Base-by-base conservation (phyloP, 2,888 invertebrate genomes). In the Agrypnus murinus region DNA sequence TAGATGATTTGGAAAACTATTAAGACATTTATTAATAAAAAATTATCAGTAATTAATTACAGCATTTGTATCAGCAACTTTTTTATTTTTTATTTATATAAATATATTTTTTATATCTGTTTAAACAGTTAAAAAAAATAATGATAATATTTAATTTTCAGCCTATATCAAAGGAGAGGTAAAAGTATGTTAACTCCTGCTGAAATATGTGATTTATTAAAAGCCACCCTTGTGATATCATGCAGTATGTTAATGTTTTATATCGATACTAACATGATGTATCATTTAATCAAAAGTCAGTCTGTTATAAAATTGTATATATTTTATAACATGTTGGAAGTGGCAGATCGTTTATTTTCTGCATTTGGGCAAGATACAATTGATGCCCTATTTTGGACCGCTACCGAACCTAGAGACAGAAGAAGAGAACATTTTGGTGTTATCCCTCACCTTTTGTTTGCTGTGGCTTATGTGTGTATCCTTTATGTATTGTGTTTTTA, bases 301-400 rank as follows among this genome's bases (percentile, higher is more conserved):
- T 98, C 98, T 76, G 97, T 99, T 73, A 99, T 99, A 86, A 99
- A 99, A 83, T 87, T 99, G 76, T 99, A 99, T 84, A 98, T 99
- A 83, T 98, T 99, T 87, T 99, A 97, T 86, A 99, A 99, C 85
- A 99, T 99, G 98, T 87, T 99, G 70, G 99, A 99, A 88, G 97
- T 98, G 59, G 97, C 97, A 10, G 99, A 99, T 86, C 89, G 97
- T 74, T 87, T 99, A 75, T 94, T 99, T 82, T 98, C 98, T 67
- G 96, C 97, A 34, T 97, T 98, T 87, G 98, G 99, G 0, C 98
- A 99, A 87, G 99, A 99, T 83, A 96, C 97, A 7, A 93, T 99
- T 74, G 99, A 99, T 88, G 96, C 99, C 1, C 87, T 99, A 48
- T 96, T 98, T 83, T 99, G 99, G 98, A 99, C 99, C 3, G 99